Base-by-base conservation (phyloP, 2,113 vertebrate species). In the Echinops telfairi region DNA sequence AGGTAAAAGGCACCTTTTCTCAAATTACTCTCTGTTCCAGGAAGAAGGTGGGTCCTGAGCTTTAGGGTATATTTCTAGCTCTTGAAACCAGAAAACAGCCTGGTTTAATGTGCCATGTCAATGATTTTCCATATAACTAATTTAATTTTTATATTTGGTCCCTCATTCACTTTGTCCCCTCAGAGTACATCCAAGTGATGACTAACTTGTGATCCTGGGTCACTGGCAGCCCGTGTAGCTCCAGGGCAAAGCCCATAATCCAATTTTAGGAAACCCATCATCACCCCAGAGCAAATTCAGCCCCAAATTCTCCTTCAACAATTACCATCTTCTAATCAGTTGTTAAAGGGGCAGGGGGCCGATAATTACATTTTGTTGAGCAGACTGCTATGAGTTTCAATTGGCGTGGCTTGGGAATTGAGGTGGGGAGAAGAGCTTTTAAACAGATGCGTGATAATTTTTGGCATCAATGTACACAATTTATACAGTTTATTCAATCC, bases 101-200 rank as follows among this genome's bases (percentile, higher is more conserved):
- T 71, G 89, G 27, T 38, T 87, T 53, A 70, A 86, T 38, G 47
- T 82, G 22, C 86, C 91, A 40, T 83, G 40, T 77, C 76, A 88
- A 47, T 77, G 73, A 47, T 92, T 88, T 87, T 77, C 66, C 19
- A 11, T 84, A n/a, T 80, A 62, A 88, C 33, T 6, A 76, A 81
- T n/a, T 92, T 85, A 17, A 81, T 66, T 85, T 90, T 88, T 88
- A 60, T 88, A 64, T 92, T 92, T 73, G 9, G 71, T 57, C 77
- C 80, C 75, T 20, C 57, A 89, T 3, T 53, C 87, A 64, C 58
- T 76, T 84, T 94, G 77, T 66, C 29, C 3, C 33, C 40, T 70
- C 25, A 78, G 11, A 77, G 20, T 83, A 83, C 58, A 68, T 58
- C 68, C 86, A 83, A 14, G 25, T 84, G 53, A 31, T 92, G 64